Conservation (phyloP, 2,888 invertebrate species). For the Folsomia manolachei region DNA sequence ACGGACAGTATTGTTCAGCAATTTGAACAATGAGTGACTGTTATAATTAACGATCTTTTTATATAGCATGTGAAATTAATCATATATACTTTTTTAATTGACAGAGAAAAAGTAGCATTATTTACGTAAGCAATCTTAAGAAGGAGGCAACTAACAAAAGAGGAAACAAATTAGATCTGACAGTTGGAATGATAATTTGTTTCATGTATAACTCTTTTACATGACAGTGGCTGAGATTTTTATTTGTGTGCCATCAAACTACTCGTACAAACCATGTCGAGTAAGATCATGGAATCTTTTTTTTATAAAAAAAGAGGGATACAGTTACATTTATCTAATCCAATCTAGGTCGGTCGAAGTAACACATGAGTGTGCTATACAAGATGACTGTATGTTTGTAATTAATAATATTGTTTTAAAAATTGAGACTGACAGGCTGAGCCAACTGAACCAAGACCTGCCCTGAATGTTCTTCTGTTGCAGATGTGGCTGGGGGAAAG, state of each 20-base stretch:
- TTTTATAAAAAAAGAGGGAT: background rate
- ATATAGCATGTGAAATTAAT: too few relatives aligned
- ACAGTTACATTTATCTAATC: background rate
- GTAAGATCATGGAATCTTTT: background rate
- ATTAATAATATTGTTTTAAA: slow-evolving; percentile 25
- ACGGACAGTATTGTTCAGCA: too few relatives aligned
- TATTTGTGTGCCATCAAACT: background rate
- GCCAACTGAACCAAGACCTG: background rate
- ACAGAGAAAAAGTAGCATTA: too few relatives aligned
- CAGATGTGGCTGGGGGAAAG: background rate
- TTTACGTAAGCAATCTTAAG: too few relatives aligned
- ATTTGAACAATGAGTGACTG: too few relatives aligned
- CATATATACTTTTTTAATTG: too few relatives aligned
- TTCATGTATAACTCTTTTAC: background rate
- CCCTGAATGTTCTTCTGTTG: background rate
- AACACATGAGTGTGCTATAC: background rate
- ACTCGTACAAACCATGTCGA: background rate
- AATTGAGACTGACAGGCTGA: slow-evolving; percentile 18
- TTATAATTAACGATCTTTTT: too few relatives aligned
- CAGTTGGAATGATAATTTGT: slow-evolving; percentile 3
- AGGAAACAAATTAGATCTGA: background rate
- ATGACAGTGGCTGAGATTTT: background rate
- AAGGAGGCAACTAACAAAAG: background rate
- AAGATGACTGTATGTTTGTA: background rate
- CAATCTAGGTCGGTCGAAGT: background rate